Conservation (phyloP, 2,797 vertebrate genomes). For the Poecilia picta region DNA sequence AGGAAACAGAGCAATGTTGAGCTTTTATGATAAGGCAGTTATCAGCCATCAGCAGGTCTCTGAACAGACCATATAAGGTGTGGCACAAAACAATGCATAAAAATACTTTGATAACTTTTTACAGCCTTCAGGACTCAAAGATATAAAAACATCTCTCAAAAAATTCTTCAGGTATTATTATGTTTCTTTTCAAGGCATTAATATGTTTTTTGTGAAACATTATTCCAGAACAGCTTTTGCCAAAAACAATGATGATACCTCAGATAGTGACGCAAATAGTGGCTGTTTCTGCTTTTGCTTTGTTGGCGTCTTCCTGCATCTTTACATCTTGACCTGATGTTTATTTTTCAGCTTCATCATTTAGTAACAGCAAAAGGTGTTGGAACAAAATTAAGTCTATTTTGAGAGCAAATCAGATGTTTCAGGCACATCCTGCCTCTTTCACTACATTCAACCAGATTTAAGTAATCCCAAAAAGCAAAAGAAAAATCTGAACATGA, state of each 20-base stretch:
- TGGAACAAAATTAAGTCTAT: background rate
- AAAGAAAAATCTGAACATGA: background rate
- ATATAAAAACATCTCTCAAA: background rate
- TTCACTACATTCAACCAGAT: background rate
- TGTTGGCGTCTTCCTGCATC: background rate
- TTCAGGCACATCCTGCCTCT: background rate
- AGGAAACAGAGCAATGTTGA: constrained; percentile 27
- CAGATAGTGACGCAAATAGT: background rate
- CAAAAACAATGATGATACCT: background rate
- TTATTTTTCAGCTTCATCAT: background rate
- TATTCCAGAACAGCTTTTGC: background rate
- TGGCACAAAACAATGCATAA: background rate
- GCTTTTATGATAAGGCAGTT: constrained; percentile 18
- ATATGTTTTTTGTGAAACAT: background rate
- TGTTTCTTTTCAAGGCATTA: background rate
- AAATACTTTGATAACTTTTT: background rate
- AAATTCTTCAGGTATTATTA: background rate
- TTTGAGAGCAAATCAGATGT: background rate
- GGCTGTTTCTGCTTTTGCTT: background rate
- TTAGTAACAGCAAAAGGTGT: background rate
- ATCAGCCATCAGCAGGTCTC: constrained; percentile 4
- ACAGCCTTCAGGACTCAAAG: background rate
- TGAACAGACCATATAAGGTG: background rate
- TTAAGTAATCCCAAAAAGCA: background rate
- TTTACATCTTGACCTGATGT: background rate